Percentiles rank a stretch among this genome's conserved stretches.
These are phyloP conservation scores for Oasisia sp. DNA, from an alignment of 2,888 invertebrate genomes.

Conservation along the genomic window DNA sequence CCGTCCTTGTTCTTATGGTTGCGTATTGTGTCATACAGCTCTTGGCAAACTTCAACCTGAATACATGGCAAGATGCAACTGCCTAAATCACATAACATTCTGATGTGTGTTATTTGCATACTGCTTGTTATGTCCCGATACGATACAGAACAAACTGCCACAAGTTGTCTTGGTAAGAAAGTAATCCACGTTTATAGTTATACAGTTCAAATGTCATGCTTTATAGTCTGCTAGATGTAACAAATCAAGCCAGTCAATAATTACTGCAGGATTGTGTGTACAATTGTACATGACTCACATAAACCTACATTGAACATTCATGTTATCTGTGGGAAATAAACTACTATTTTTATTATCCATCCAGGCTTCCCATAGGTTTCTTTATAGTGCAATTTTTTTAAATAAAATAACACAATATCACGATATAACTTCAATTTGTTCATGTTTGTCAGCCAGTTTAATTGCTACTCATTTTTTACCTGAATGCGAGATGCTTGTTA, in stretches of 20 bases:
- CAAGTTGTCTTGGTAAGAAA: background rate
- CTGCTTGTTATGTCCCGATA: background rate
- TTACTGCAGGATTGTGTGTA: background rate
- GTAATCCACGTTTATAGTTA: background rate
- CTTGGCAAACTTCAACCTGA: conserved; percentile 74
- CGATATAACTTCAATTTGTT: background rate
- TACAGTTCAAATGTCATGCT: background rate
- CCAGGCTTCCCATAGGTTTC: background rate
- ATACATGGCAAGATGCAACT: background rate
- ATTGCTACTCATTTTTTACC: too few species aligned
- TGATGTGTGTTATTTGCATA: background rate
- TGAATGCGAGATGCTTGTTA: too few species aligned
- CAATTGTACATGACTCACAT: background rate
- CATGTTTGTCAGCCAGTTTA: background rate
- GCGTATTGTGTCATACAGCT: conserved; percentile 89
- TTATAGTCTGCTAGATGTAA: background rate
- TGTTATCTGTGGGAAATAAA: background rate
- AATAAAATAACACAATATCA: background rate
- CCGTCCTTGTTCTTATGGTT: conserved; percentile 94
- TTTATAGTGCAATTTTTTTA: background rate
- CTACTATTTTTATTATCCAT: background rate
- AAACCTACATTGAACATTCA: background rate
- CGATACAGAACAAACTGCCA: background rate
- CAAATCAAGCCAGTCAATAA: background rate
- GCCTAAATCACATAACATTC: background rate